phyloP scores from a whole-genome alignment of 2,113 vertebrate species.

The Clarias macrocephalus region DNA sequence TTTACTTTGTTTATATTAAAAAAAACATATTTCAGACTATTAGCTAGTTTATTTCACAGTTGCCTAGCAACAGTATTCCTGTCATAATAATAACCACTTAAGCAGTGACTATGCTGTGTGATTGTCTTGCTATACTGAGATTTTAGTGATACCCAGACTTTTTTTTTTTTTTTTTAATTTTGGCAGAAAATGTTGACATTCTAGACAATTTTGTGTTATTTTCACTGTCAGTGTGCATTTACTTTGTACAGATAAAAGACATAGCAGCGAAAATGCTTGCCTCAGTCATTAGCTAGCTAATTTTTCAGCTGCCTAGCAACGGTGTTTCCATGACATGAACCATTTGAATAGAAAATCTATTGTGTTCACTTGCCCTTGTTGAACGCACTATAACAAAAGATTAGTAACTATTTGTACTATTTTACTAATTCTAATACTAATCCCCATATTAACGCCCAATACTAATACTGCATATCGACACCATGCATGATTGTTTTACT shows the following conservation, averaged over 20 bases:
- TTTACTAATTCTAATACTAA: too few species aligned
- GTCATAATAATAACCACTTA: neutral
- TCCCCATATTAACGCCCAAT: neutral
- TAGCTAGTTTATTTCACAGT: neutral
- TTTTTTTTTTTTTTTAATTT: too few species aligned
- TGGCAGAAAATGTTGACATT: neutral
- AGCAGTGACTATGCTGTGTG: neutral
- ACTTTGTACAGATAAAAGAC: neutral
- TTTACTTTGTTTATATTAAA: neutral
- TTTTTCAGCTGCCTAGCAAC: constrained; percentile 5
- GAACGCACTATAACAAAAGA: neutral
- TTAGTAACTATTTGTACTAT: neutral
- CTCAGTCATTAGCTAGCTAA: neutral
- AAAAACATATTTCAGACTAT: neutral
- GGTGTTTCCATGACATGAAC: constrained; percentile 11
- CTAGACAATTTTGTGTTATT: neutral
- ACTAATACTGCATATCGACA: neutral
- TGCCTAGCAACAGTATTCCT: neutral
- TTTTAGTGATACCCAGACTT: neutral
- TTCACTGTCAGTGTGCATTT: neutral
- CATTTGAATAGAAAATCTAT: neutral
- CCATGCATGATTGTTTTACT: neutral
- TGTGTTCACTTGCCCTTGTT: constrained; percentile 2
- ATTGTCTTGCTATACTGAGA: neutral
- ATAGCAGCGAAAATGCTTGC: neutral